A percentile compares a stretch with the other conserved stretches of the same genome.
These are phyloP conservation scores for Nothobranchius furzeri DNA, from an alignment of 2,113 vertebrate genomes.

Conservation along the genomic window DNA sequence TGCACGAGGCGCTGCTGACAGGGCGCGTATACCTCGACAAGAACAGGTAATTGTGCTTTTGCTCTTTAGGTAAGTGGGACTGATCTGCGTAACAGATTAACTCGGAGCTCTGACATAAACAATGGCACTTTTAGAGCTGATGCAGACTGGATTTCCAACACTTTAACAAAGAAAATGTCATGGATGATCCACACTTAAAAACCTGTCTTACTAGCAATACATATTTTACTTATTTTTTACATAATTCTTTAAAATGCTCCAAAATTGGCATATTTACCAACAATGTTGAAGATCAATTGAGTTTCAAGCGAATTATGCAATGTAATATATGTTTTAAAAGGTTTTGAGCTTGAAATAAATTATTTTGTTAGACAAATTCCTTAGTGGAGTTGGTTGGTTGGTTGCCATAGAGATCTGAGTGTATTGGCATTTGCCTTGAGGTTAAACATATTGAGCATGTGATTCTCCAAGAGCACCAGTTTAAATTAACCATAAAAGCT, in stretches of 20 bases:
- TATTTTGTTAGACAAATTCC: too few species aligned
- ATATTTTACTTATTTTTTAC: conserved; percentile 8
- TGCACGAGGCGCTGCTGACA: conserved; percentile 77
- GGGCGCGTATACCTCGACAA: conserved; percentile 54
- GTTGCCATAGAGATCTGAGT: too few species aligned
- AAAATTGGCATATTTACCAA: background rate
- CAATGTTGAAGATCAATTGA: background rate
- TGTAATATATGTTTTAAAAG: too few species aligned
- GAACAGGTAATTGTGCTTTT: conserved; percentile 78
- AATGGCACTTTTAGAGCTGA: conserved; percentile 28
- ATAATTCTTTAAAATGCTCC: background rate
- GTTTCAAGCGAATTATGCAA: too few species aligned
- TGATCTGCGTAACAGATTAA: conserved; percentile 53
- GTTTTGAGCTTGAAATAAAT: too few species aligned
- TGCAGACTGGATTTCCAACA: conserved; percentile 4
- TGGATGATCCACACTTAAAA: background rate
- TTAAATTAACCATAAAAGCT: too few species aligned
- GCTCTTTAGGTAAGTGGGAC: conserved; percentile 52
- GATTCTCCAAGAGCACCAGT: too few species aligned
- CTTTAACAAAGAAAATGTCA: background rate
- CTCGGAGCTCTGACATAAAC: conserved; percentile 48
- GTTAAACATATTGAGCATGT: background rate
- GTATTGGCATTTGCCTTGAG: too few species aligned
- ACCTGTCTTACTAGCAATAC: background rate
- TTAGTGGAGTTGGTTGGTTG: too few species aligned